These are phyloP conservation scores for Caprella mutica DNA, from an alignment of 2,888 invertebrate species.

Conservation along the genomic window DNA sequence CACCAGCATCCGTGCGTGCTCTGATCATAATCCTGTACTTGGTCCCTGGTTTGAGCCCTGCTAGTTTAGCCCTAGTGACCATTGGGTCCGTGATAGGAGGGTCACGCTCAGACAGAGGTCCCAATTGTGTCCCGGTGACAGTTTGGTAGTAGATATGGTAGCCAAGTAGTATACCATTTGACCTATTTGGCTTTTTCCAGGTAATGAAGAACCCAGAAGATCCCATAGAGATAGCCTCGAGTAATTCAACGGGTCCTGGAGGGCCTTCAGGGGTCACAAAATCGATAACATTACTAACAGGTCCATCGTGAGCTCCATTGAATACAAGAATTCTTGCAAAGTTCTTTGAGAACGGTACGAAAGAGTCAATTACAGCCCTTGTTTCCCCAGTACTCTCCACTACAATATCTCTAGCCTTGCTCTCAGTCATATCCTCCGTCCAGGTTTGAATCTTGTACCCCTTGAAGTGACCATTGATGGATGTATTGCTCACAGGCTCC, in stretches of 20 bases:
- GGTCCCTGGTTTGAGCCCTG: conserved; percentile 68
- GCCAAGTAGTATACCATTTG: conserved; percentile 82
- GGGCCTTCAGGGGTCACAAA: conserved; percentile 84
- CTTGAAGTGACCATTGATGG: conserved; percentile 80
- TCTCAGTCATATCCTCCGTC: conserved; percentile 65
- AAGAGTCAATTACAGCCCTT: conserved; percentile 21
- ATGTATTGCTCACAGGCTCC: conserved; percentile 68
- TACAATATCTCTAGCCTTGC: conserved; percentile 59
- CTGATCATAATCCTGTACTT: conserved; percentile 66
- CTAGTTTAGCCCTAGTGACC: conserved; percentile 66
- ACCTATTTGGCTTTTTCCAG: conserved; percentile 83
- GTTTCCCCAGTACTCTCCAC: conserved; percentile 47
- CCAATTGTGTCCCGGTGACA: conserved; percentile 51
- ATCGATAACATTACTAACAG: conserved; percentile 67
- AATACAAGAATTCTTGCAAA: conserved; percentile 77
- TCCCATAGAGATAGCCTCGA: conserved; percentile 76
- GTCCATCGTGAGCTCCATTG: conserved; percentile 82
- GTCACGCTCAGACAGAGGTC: conserved; percentile 56
- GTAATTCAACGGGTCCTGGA: conserved; percentile 71
- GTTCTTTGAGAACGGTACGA: conserved; percentile 65
- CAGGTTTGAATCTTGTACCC: conserved; percentile 96
- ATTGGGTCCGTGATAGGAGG: conserved; percentile 68
- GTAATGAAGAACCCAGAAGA: conserved; percentile 76
- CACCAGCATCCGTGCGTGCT: conserved; percentile 56
- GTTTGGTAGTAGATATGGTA: conserved; percentile 84